phyloP scores from a whole-genome alignment of 2,888 invertebrate species.

The Ennomos fuscantarius region DNA sequence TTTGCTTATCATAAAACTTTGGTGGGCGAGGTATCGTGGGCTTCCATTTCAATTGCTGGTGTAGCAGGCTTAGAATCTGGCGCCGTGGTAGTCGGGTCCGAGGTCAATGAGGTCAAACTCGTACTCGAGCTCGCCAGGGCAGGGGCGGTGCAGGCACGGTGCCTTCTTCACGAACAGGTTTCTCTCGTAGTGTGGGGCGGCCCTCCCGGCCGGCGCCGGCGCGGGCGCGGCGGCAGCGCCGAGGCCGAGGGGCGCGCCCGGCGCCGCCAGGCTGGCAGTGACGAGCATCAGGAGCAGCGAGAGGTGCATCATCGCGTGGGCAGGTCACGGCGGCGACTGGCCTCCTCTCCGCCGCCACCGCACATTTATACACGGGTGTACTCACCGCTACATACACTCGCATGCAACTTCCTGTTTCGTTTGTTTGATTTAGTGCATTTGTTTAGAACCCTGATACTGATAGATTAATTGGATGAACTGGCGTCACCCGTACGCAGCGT shows the following conservation, averaged over 20 bases:
- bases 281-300: constrained; percentile 24
- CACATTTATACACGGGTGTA: constrained; percentile 12
- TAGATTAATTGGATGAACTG: no score
- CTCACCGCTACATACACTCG: constrained; percentile 8
- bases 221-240: background rate
- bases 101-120: constrained; percentile 44
- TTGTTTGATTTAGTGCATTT: constrained; percentile 2
- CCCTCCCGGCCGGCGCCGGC: background rate
- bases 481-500: no score
- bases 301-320: constrained; percentile 22
- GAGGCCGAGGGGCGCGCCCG: constrained; percentile 2
- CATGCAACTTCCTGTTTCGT: constrained; percentile 7
- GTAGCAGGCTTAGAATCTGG: constrained; percentile 31
- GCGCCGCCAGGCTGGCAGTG: constrained; percentile 17
- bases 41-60: no score
- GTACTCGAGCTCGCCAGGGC: constrained; percentile 39
- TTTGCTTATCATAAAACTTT: constrained; percentile 14
- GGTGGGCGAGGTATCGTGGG: constrained; percentile 5
- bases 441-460: no score
- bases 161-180: constrained; percentile 39
- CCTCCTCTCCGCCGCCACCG: background rate
- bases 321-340: constrained; percentile 13
- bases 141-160: constrained; percentile 36
- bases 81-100: constrained; percentile 25
- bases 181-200: constrained; percentile 21